These are phyloP conservation scores for Trinectes maculatus DNA, from an alignment of 2,113 vertebrate genomes.

Conservation along the genomic window DNA sequence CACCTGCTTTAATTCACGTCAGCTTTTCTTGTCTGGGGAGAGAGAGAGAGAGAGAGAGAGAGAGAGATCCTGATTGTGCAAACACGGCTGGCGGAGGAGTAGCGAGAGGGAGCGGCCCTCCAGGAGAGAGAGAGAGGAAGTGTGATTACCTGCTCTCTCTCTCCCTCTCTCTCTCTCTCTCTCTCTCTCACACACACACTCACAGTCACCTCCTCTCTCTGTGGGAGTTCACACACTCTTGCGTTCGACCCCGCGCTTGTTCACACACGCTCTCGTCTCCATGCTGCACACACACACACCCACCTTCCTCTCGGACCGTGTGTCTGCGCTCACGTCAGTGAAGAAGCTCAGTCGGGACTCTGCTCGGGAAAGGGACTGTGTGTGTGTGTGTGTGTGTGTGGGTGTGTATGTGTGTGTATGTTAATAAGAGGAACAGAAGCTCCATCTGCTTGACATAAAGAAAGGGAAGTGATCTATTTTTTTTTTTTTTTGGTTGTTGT, in stretches of 20 bases:
- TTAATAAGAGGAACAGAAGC: background rate
- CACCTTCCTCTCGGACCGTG: constrained; percentile 30
- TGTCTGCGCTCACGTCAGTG: constrained; percentile 39
- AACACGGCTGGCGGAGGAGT: constrained; percentile 54
- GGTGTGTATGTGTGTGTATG: background rate
- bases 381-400: constrained; percentile 2
- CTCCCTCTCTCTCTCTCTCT: constrained; percentile 24
- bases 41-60: no score
- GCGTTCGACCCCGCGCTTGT: constrained; percentile 61
- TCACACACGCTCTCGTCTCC: constrained; percentile 69
- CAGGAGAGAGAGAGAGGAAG: constrained; percentile 19
- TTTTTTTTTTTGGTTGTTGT: no score
- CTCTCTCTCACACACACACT: constrained; percentile 22
- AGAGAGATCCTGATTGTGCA: constrained; percentile 67
- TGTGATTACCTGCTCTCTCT: constrained; percentile 57
- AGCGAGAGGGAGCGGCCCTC: constrained; percentile 47
- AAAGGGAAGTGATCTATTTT: constrained; percentile 7
- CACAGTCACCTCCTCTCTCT: constrained; percentile 69
- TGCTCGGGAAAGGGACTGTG: background rate
- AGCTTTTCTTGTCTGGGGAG: no score
- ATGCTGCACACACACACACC: constrained; percentile 53
- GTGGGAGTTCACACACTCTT: constrained; percentile 71
- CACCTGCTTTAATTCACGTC: no score
- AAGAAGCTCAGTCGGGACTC: constrained; percentile 11
- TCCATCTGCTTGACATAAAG: constrained; percentile 40